Base-by-base conservation (phyloP, 2,888 invertebrate genomes). In the Coelogynopora nodosa region DNA sequence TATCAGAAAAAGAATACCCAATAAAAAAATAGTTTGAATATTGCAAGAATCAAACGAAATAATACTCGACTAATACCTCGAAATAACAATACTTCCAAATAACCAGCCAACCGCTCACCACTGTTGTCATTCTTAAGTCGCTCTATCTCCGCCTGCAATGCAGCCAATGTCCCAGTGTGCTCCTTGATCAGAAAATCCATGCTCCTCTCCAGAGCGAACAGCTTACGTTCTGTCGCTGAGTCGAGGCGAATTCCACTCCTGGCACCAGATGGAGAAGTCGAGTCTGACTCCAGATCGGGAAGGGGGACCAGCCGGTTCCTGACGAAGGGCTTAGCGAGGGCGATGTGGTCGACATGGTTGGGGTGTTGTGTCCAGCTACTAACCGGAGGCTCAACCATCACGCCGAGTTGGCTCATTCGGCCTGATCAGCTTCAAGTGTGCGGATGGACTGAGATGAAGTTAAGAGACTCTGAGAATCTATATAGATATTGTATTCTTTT, bases 161-260 rank as follows among this genome's bases (percentile, higher is more conserved):
- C 74, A 23, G 74, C 2, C 10, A 74, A 26, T 23, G 27, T 74
- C 23, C 27, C 74, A 13, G 2, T 74, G 74, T 74, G 74, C 27
- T 74, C 74, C 74, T 74, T 74, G 74, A 74, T 74, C 18, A 74
- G 74, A 23, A 74, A 74, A 74, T 74, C 74, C 74, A 74, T 74
- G 74, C 74, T 74, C 74, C 74, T 74, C 74, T 74, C 74, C 5
- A 74, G 74, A 10, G 74, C 23, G 23, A 74, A 74, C 74, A 74
- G 74, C 74, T 74, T 74, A 5, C 74, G 18, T 23, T 26, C 27
- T n/a, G 74, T 74, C 2, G 74, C 74, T 13, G 74, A 13, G 74
- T 74, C 27, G 23, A 26, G 74, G 2, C 74, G 5, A 10, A 10
- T 26, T 2, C 18, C 49, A 49, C 5, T 49, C 5, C 5, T 49